phyloP scores from a whole-genome alignment of 2,888 invertebrate species.

The Teleogryllus oceanicus region DNA sequence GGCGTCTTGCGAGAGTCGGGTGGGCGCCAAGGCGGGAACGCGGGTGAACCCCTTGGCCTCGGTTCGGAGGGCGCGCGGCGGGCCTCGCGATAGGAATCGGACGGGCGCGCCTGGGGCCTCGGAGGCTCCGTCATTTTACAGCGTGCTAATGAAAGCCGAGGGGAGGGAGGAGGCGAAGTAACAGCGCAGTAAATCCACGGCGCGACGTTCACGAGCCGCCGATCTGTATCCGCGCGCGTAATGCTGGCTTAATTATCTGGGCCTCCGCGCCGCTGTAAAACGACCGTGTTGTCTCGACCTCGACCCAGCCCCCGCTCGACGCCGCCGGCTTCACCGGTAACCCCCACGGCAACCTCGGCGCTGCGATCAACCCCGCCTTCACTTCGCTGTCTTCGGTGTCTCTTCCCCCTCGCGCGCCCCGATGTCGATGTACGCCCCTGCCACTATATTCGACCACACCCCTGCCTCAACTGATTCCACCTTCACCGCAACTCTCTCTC shows the following conservation, averaged over 20 bases:
- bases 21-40: too few species aligned
- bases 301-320: not conserved
- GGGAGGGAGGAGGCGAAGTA: not conserved
- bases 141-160: not conserved
- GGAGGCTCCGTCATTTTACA: not conserved
- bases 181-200: conserved; percentile 1
- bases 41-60: too few species aligned
- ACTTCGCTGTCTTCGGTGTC: too few species aligned
- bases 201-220: not conserved
- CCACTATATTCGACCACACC: too few species aligned
- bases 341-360: not conserved
- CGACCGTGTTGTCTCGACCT: not conserved
- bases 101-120: too few species aligned
- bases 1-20: too few species aligned
- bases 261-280: not conserved
- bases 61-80: too few species aligned
- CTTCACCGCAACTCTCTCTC: too few species aligned
- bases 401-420: too few species aligned
- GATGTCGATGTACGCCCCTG: too few species aligned
- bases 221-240: conserved; percentile 9
- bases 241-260: not conserved
- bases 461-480: too few species aligned
- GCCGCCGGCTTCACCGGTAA: not conserved
- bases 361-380: not conserved
- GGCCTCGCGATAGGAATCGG: too few species aligned